Percentiles rank a stretch among this genome's conserved stretches.
Conservation (phyloP, 1,140 invertebrate genomes). For the Ganaspis sp. region DNA sequence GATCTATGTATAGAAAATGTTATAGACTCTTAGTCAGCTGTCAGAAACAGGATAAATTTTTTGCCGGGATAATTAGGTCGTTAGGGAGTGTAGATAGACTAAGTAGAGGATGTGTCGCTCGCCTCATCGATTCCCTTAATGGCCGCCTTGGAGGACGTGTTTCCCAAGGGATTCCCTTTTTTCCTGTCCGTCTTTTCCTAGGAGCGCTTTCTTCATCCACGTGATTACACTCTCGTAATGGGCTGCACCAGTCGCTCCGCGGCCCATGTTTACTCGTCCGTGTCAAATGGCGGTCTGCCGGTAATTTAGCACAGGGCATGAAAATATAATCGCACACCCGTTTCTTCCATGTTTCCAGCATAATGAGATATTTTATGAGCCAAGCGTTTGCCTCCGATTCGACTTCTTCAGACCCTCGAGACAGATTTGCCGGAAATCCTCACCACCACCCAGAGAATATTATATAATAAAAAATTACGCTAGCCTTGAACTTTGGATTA, state of each 20-base stretch:
- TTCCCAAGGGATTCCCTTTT: slow-evolving; percentile 52
- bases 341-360: slow-evolving; percentile 42
- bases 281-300: slow-evolving; percentile 54
- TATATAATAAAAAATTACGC: slow-evolving; percentile 4
- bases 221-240: slow-evolving; percentile 58
- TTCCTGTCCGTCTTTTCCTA: slow-evolving; percentile 48
- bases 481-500: slow-evolving; percentile 8
- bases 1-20: neutral
- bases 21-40: slow-evolving; percentile 4
- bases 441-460: neutral
- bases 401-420: slow-evolving; percentile 20
- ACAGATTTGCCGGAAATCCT: slow-evolving; percentile 31
- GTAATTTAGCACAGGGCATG: slow-evolving; percentile 52
- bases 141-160: slow-evolving; percentile 38
- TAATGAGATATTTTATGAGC: slow-evolving; percentile 51
- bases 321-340: slow-evolving; percentile 51
- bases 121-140: slow-evolving; percentile 24
- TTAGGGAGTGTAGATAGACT: slow-evolving; percentile 17
- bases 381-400: slow-evolving; percentile 31
- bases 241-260: slow-evolving; percentile 30
- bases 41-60: neutral
- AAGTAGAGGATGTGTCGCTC: slow-evolving; percentile 18
- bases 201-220: slow-evolving; percentile 52
- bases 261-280: slow-evolving; percentile 47
- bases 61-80: slow-evolving; percentile 17